These are phyloP conservation scores for Drosophila baimaii DNA, from an alignment of 1,140 invertebrate species.

Conservation along the genomic window DNA sequence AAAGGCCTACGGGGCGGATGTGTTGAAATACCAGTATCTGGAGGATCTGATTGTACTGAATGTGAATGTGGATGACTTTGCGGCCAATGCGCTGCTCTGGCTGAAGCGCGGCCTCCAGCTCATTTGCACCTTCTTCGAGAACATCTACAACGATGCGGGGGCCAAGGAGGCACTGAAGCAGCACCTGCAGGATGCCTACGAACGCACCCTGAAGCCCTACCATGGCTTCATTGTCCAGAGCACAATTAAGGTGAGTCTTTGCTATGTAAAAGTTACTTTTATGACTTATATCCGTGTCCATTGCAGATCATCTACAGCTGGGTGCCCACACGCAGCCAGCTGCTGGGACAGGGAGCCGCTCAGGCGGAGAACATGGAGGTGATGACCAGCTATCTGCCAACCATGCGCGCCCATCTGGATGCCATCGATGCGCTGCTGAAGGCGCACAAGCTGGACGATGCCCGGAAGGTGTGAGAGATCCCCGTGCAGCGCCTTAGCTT, in stretches of 20 bases:
- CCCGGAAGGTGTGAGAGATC: constrained; percentile 64
- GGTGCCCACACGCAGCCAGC: constrained; percentile 74
- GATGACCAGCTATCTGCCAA: constrained; percentile 65
- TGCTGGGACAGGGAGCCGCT: constrained; percentile 67
- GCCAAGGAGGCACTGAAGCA: constrained; percentile 66
- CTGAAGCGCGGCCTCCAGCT: constrained; percentile 81
- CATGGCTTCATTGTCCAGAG: constrained; percentile 83
- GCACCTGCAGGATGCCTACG: constrained; percentile 79
- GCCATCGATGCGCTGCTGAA: constrained; percentile 71
- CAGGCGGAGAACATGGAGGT: constrained; percentile 75
- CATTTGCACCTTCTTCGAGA: constrained; percentile 82
- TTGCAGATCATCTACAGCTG: constrained; percentile 78
- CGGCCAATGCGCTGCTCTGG: constrained; percentile 86
- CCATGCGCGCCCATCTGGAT: constrained; percentile 70
- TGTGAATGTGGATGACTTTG: constrained; percentile 86
- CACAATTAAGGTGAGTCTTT: constrained; percentile 74
- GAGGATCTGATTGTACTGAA: constrained; percentile 88
- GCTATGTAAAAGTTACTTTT: too few species aligned
- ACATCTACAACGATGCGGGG: constrained; percentile 75
- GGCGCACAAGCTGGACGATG: constrained; percentile 71
- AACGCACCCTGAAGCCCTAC: constrained; percentile 80
- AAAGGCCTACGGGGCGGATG: constrained; percentile 85
- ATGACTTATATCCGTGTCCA: too few species aligned
- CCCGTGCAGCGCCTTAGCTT: constrained; percentile 19
- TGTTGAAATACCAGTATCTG: constrained; percentile 86